These are phyloP conservation scores for Camponotus vicinus DNA, from an alignment of 1,140 invertebrate species.

Conservation along the genomic window DNA sequence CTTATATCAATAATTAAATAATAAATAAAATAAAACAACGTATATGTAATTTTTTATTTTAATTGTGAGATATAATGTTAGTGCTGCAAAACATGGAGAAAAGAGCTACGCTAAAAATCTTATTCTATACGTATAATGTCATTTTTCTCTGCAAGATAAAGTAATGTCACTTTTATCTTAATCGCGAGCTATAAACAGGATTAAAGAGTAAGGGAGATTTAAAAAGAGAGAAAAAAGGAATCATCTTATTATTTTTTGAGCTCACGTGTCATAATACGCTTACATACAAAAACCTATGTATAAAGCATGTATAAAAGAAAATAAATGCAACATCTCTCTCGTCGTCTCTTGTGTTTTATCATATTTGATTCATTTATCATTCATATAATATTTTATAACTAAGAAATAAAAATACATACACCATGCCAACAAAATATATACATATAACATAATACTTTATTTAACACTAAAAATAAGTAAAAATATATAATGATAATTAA, in stretches of 20 bases:
- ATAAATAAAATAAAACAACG: not conserved
- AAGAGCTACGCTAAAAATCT: not conserved
- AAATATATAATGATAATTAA: not conserved
- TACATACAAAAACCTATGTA: slow-evolving; percentile 4
- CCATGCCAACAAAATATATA: not conserved
- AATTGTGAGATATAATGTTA: not conserved
- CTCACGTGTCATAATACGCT: not conserved
- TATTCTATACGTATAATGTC: not conserved
- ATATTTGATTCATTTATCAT: slow-evolving; percentile 1
- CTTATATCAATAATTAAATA: not conserved
- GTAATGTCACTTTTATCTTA: not conserved
- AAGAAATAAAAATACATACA: not conserved
- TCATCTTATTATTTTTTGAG: slow-evolving; percentile 32
- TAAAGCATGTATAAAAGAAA: not conserved
- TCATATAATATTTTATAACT: slow-evolving; percentile 3
- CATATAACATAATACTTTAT: slow-evolving; percentile 6
- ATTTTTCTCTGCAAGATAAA: not conserved
- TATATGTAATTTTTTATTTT: not conserved
- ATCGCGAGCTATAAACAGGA: not conserved
- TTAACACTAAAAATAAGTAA: slow-evolving; percentile 31
- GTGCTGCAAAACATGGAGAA: not conserved
- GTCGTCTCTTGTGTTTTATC: not conserved
- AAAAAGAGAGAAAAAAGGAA: slow-evolving; percentile 1
- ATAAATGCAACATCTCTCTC: not conserved
- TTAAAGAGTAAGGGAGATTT: slow-evolving; percentile 31